phyloP scores from a whole-genome alignment of 2,113 vertebrate species.

The Xerus inauris region DNA sequence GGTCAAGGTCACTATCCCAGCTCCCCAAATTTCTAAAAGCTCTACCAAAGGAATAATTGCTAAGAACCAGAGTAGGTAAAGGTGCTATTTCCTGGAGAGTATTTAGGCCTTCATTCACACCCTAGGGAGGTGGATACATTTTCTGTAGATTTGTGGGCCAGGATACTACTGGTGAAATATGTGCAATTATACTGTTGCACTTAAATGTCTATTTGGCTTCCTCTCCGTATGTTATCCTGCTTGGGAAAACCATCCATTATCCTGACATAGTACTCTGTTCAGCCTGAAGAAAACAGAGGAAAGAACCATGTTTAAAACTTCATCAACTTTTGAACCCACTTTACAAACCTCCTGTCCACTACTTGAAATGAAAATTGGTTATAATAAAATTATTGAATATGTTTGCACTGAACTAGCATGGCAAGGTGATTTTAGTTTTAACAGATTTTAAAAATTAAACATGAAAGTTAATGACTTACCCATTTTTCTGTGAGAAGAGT shows the following conservation, averaged over 20 bases:
- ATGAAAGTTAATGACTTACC: neutral
- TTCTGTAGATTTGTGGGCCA: neutral
- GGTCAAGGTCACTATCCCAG: neutral
- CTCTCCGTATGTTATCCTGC: neutral
- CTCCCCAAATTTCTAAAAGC: neutral
- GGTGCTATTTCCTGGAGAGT: neutral
- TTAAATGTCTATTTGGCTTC: neutral
- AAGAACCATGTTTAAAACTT: neutral
- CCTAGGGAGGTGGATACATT: neutral
- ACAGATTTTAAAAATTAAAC: neutral
- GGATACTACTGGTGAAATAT: neutral
- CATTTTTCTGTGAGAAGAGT: constrained; percentile 5
- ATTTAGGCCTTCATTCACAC: neutral
- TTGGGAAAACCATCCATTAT: neutral
- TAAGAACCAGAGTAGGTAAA: neutral
- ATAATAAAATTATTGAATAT: constrained; percentile 12
- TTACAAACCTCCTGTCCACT: neutral
- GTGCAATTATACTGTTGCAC: neutral
- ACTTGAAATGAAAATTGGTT: neutral
- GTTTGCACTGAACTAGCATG: neutral
- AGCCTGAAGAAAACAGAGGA: neutral
- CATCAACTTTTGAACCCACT: neutral
- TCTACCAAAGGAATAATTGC: neutral
- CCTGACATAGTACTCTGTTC: neutral
- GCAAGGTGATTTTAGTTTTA: neutral